Conservation (phyloP, 2,888 invertebrate species). For the Stramonita haemastoma region DNA sequence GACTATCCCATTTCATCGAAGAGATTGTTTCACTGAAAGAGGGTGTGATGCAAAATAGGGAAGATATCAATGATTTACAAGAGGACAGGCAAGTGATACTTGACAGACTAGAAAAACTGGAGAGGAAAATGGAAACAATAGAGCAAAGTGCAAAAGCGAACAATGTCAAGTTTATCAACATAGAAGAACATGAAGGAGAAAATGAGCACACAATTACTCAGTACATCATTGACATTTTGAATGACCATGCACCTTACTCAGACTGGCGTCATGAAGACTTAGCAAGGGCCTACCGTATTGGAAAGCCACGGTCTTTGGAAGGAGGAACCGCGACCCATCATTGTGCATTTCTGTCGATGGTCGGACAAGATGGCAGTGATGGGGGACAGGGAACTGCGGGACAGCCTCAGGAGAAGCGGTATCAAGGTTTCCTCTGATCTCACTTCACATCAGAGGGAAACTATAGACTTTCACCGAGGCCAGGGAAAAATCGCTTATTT, state of each 20-base stretch:
- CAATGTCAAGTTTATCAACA: background rate
- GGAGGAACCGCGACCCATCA: background rate
- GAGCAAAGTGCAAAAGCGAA: background rate
- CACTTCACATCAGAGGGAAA: too few species aligned
- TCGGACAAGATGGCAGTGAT: too few species aligned
- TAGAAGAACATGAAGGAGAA: background rate
- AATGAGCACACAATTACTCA: background rate
- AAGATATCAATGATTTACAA: background rate
- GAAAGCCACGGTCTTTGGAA: background rate
- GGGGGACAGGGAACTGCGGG: too few species aligned
- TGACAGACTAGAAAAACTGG: background rate
- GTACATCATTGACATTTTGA: background rate
- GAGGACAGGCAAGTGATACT: background rate
- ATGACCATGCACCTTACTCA: background rate
- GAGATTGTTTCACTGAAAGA: background rate
- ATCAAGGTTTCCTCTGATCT: too few species aligned
- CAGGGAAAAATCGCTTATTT: too few species aligned
- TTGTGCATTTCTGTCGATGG: too few species aligned
- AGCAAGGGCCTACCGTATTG: background rate
- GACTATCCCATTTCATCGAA: background rate
- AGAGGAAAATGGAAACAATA: background rate
- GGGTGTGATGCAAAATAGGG: background rate
- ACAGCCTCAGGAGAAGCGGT: too few species aligned
- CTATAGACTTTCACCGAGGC: too few species aligned
- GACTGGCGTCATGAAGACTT: background rate